Percentiles rank a stretch among this genome's conserved stretches.
phyloP scores from a whole-genome alignment of 2,888 invertebrate species.

The Baccha elongata region DNA sequence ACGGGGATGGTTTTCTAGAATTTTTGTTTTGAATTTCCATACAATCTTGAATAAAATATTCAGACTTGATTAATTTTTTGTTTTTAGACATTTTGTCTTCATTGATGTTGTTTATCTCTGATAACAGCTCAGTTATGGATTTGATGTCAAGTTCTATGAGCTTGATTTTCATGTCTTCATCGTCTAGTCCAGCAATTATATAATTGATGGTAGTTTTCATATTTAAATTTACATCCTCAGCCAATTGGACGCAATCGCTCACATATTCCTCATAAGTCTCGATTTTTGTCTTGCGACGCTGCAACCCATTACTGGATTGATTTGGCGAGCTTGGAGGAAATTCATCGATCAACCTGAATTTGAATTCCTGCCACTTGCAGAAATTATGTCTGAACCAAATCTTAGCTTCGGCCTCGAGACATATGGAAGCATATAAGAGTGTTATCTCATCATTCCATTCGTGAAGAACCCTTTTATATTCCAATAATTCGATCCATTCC shows the following conservation, averaged over 20 bases:
- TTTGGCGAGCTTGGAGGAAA: conserved; percentile 20
- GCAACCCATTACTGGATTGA: background rate
- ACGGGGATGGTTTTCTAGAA: background rate
- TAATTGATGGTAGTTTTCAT: conserved; percentile 15
- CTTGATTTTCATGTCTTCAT: conserved; percentile 5
- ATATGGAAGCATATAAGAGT: conserved; percentile 23
- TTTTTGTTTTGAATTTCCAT: background rate
- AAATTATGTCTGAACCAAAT: conserved; percentile 12
- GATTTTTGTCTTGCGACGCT: background rate
- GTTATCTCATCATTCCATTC: conserved; percentile 39
- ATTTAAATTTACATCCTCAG: conserved; percentile 23
- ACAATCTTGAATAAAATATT: no score
- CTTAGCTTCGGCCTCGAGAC: conserved; percentile 29
- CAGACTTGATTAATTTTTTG: no score
- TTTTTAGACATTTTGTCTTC: background rate
- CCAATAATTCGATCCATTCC: conserved; percentile 41
- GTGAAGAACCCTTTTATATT: conserved; percentile 2
- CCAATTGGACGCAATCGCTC: conserved; percentile 15
- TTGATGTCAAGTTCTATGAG: conserved; percentile 21
- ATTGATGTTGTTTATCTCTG: background rate
- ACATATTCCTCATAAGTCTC: conserved; percentile 34
- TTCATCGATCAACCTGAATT: background rate
- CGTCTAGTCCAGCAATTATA: conserved; percentile 24
- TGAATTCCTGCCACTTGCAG: conserved; percentile 29
- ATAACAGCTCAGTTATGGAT: conserved; percentile 18